Percentiles rank a stretch among this genome's conserved stretches.
Evolutionary conservation across 2,888 invertebrate species (phyloP).

Genomic region (Invenusta paracnida): DNA sequence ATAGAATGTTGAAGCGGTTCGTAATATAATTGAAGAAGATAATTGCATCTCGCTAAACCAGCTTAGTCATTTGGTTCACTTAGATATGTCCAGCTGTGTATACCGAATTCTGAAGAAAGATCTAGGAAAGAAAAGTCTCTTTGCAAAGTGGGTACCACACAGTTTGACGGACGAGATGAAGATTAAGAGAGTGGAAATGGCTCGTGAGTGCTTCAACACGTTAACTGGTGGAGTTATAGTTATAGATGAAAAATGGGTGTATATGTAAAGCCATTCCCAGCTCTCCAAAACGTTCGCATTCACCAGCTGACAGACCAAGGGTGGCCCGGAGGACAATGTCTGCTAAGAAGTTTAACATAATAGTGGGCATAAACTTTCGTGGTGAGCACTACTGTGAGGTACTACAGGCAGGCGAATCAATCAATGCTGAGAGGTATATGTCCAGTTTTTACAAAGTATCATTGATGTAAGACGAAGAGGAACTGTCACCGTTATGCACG

Average conservation of each 20-base stretch:
- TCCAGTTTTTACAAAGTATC: not conserved
- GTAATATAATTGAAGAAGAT: not conserved
- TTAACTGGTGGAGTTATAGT: not conserved
- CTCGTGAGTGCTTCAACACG: not conserved
- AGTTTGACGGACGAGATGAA: no score
- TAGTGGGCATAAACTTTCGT: not conserved
- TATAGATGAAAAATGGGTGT: not conserved
- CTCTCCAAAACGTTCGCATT: not conserved
- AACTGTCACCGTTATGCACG: not conserved
- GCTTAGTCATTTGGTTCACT: not conserved
- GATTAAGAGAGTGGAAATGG: not conserved
- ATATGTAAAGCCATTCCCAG: not conserved
- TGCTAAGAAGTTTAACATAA: not conserved
- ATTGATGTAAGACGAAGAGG: not conserved
- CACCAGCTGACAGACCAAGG: not conserved
- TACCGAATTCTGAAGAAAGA: not conserved
- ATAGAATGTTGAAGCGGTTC: not conserved
- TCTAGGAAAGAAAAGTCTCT: not conserved
- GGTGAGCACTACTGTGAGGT: not conserved
- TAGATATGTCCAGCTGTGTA: not conserved
- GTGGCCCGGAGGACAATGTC: not conserved
- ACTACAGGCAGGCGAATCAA: not conserved
- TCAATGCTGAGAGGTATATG: not conserved
- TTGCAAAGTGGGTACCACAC: not conserved
- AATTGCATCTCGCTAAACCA: not conserved